Percentiles rank a stretch among this genome's conserved stretches.
Evolutionary conservation across 2,888 invertebrate species (phyloP).

Genomic region (Nephrotoma flavescens): DNA sequence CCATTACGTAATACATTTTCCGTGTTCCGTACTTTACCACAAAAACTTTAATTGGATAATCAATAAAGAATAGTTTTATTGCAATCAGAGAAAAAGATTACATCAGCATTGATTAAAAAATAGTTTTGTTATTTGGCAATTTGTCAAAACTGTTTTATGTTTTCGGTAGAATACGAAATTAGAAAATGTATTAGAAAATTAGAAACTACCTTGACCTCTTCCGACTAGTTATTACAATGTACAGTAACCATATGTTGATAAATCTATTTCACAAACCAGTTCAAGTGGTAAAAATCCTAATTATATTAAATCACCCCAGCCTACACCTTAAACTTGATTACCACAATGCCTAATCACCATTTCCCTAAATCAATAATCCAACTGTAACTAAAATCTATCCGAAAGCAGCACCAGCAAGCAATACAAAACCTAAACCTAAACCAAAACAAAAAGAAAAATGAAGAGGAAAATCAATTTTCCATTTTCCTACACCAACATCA

Average conservation of each 20-base stretch:
- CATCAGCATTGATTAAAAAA: not conserved
- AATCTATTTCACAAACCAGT: not conserved
- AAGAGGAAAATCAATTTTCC: not conserved
- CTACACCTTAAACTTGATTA: not conserved
- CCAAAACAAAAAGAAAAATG: not conserved
- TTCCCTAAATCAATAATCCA: not conserved
- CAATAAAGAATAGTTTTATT: not conserved
- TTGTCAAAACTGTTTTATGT: not conserved
- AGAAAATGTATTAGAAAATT: not conserved
- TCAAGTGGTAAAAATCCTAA: not conserved
- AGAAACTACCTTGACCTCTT: not conserved
- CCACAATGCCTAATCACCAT: not conserved
- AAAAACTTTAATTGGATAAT: not conserved
- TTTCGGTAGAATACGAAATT: not conserved
- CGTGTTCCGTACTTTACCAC: not conserved
- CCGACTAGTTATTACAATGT: too few species aligned
- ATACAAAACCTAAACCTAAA: not conserved
- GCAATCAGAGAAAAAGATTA: not conserved
- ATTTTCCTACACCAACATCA: not conserved
- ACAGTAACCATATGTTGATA: not conserved
- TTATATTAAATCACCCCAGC: not conserved
- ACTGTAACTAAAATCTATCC: not conserved
- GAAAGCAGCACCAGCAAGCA: not conserved
- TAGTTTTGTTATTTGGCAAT: not conserved
- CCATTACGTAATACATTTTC: too few species aligned